These are phyloP conservation scores for Hippasteria phrygiana DNA, from an alignment of 53 echinoderm and acorn worm genomes.

Conservation along the genomic window DNA sequence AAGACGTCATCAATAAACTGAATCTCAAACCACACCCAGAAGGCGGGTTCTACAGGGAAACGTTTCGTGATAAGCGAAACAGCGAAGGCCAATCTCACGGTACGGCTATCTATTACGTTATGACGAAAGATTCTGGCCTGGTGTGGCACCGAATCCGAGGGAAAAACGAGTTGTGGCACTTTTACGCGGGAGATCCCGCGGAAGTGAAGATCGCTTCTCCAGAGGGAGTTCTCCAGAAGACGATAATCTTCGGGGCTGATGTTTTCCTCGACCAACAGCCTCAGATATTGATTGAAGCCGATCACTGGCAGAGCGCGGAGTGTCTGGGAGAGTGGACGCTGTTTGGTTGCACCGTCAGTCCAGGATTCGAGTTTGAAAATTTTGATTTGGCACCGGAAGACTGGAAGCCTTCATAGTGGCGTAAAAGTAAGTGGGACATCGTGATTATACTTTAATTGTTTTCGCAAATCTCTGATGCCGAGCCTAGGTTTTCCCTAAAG, in stretches of 20 bases:
- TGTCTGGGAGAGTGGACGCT: conserved; percentile 64
- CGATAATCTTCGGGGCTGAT: conserved; percentile 28
- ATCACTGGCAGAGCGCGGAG: conserved; percentile 49
- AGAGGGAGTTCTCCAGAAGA: conserved; percentile 19
- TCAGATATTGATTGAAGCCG: conserved; percentile 40
- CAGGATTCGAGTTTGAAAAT: conserved; percentile 41
- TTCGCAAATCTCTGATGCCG: too few species aligned
- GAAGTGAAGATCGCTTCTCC: conserved; percentile 35
- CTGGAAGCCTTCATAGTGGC: conserved; percentile 14
- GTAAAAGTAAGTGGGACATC: background rate
- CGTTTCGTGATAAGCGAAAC: background rate
- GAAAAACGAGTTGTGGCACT: conserved; percentile 56
- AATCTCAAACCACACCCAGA: conserved; percentile 15
- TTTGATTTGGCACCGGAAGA: conserved; percentile 23
- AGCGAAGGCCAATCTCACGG: conserved; percentile 7
- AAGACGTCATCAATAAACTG: conserved; percentile 36
- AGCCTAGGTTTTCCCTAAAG: too few species aligned
- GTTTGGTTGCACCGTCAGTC: conserved; percentile 63
- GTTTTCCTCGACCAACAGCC: conserved; percentile 19
- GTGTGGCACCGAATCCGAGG: conserved; percentile 44
- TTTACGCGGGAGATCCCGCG: conserved; percentile 50
- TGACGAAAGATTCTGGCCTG: background rate
- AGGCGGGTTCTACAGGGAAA: conserved; percentile 52
- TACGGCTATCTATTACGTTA: conserved; percentile 41
- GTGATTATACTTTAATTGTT: too few species aligned